Evolutionary conservation across 2,113 vertebrate species (phyloP), one percentile per base, ranked within the genome.

Genomic region (Holacanthus passer): DNA sequence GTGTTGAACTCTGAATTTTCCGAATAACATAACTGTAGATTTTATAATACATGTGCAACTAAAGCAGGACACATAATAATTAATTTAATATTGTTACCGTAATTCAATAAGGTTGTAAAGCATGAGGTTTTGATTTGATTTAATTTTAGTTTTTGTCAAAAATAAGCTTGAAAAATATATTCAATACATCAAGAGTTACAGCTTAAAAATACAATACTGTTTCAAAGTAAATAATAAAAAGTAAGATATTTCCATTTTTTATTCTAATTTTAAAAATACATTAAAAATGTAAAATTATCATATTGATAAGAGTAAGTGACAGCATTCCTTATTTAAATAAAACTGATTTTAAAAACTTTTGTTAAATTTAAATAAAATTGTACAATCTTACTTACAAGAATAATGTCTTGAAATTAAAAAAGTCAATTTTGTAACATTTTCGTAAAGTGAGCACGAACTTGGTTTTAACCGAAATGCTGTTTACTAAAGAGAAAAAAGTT

Each of bases 391-490:
- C 6, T 16, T 3, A 37, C 20, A 24, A 20, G 4, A n/a, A 19
- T 20, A 0, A 12, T 48, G 12, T 55, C 5, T 41, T 55, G 1
- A n/a, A 50, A 37, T 10, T n/a, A 20, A 27, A 59, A 53, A 27
- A 1, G 0, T 11, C 1, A 16, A 4, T 48, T 39, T 53, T 20
- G n/a, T 35, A n/a, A 3, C 19, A 13, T 45, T 75, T 53, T 43
- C 12, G 20, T 2, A 5, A 0, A 31, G 31, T 41, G 41, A 31
- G 1, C 43, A 29, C 47, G 14, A 83, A 70, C 84, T 86, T 66
- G 32, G 31, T 50, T 83, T 72, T 79, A 59, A 69, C 8, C 2
- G 1, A 24, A 27, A 55, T 45, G 60, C 4, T 58, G 81, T 74
- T 56, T 31, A 20, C 27, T 7, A 22, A 2, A n/a, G 10, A 72